These are phyloP conservation scores for Diceros bicornis DNA, from an alignment of 2,797 vertebrate genomes.

Conservation along the genomic window DNA sequence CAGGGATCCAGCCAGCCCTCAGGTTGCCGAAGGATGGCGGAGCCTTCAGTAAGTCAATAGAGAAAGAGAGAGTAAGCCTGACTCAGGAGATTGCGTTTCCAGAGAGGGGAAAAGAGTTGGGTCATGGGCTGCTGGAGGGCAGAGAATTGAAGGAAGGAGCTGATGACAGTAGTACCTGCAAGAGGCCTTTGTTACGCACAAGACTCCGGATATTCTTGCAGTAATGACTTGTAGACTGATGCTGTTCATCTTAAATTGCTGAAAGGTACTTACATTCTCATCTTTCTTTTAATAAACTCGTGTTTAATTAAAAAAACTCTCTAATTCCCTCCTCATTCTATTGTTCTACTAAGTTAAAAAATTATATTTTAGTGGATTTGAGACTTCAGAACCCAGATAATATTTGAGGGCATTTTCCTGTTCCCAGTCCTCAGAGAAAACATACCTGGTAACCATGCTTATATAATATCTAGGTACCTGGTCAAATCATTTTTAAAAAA, in stretches of 20 bases:
- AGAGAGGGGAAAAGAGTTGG: conserved; percentile 56
- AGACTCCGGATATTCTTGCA: neutral
- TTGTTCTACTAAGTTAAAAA: neutral
- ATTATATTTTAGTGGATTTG: neutral
- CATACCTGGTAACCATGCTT: neutral
- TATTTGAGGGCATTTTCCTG: neutral
- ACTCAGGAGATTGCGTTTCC: conserved; percentile 61
- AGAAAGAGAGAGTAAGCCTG: neutral
- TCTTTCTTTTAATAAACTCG: neutral
- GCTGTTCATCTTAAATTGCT: neutral
- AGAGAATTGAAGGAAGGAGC: neutral
- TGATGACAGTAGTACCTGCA: conserved; percentile 7
- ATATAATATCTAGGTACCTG: neutral
- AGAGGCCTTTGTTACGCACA: neutral
- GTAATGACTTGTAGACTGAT: neutral
- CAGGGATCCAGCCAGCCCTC: conserved; percentile 43
- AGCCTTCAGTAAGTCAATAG: neutral
- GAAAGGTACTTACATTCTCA: neutral
- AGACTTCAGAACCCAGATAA: neutral
- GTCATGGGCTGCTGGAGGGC: neutral
- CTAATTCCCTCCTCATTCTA: neutral
- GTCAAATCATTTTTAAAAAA: neutral
- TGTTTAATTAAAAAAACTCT: neutral
- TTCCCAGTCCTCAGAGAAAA: neutral
- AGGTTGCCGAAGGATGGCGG: neutral